These are phyloP conservation scores for Melinaea marsaeus DNA, from an alignment of 2,888 invertebrate species.

Conservation along the genomic window DNA sequence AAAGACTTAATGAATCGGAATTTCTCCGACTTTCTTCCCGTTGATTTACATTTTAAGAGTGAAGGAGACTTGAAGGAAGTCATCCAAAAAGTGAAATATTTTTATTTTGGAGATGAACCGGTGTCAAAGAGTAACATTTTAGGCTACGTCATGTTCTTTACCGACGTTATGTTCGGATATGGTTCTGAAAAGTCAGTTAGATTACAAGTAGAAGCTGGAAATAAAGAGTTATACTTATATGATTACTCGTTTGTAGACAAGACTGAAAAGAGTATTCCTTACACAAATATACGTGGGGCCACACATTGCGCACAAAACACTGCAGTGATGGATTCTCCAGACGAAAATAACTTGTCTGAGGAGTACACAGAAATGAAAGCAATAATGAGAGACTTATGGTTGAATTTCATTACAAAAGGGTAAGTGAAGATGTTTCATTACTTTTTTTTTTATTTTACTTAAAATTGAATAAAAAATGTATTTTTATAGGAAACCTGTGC, in stretches of 20 bases:
- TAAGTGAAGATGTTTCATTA: conserved; percentile 21
- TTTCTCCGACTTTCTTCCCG: conserved; percentile 50
- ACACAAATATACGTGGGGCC: conserved; percentile 37
- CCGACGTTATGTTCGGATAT: conserved; percentile 53
- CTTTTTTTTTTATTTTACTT: not conserved
- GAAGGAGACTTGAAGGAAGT: conserved; percentile 41
- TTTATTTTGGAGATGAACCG: conserved; percentile 41
- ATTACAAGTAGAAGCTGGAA: conserved; percentile 42
- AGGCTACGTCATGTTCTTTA: conserved; percentile 45
- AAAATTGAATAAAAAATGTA: not conserved
- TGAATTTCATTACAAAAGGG: conserved; percentile 39
- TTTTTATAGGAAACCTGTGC: conserved; percentile 35
- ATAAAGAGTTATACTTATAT: conserved; percentile 49
- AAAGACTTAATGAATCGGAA: conserved; percentile 46
- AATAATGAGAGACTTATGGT: conserved; percentile 38
- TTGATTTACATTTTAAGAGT: conserved; percentile 44
- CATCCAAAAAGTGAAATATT: conserved; percentile 39
- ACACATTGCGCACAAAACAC: conserved; percentile 42
- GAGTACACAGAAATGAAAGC: conserved; percentile 32
- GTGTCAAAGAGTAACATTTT: conserved; percentile 39
- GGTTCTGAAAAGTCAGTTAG: conserved; percentile 39
- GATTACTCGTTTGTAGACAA: conserved; percentile 47
- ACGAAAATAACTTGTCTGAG: conserved; percentile 28
- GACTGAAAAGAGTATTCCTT: conserved; percentile 32
- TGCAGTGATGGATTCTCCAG: conserved; percentile 37